phyloP scores from a whole-genome alignment of 2,113 vertebrate genomes.

The Salvelinus namaycush region DNA sequence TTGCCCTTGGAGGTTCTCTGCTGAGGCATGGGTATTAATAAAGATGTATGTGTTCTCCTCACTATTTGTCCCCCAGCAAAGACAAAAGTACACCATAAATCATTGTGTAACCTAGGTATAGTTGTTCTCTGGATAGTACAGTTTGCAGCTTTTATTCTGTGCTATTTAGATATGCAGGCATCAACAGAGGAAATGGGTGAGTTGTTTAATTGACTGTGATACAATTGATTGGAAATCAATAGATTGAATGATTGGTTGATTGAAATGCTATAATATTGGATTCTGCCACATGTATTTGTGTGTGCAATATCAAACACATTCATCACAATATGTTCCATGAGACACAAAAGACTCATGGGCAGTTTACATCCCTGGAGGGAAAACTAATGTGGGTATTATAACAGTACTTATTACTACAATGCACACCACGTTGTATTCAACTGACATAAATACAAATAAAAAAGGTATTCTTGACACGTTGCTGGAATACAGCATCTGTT shows the following conservation, averaged over 20 bases:
- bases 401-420: no score
- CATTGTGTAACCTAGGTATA: neutral
- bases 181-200: neutral
- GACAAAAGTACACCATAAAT: conserved; percentile 52
- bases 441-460: neutral
- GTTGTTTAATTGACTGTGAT: neutral
- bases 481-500: conserved; percentile 6
- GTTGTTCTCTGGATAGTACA: neutral
- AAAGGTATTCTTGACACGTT: conserved; percentile 3
- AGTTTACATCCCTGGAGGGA: neutral
- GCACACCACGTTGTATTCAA: conserved; percentile 8
- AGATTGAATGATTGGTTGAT: neutral
- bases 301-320: neutral
- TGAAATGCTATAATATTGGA: neutral
- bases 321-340: conserved; percentile 1
- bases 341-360: neutral
- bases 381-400: no score
- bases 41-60: conserved; percentile 66
- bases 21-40: conserved; percentile 52
- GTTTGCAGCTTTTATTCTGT: neutral
- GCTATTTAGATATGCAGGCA: neutral
- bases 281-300: neutral
- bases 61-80: conserved; percentile 57
- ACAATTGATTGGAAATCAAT: no score
- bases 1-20: conserved; percentile 53